phyloP scores from a whole-genome alignment of 2,113 vertebrate genomes.

The Loxodonta africana region DNA sequence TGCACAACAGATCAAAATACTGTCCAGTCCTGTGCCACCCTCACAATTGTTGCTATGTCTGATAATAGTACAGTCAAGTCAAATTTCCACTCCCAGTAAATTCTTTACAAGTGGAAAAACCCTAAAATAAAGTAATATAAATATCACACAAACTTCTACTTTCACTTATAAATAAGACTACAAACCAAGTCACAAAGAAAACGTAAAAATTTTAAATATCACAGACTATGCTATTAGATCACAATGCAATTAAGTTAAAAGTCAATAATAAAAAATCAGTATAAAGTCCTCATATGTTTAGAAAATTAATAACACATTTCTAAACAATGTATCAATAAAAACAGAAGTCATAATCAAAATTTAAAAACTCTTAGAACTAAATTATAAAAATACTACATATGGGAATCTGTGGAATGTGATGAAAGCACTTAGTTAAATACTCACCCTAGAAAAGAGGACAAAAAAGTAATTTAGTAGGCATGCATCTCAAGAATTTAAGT shows the following conservation, averaged over 20 bases:
- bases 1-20: too few relatives aligned
- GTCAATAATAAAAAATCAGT: background rate
- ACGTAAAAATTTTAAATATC: background rate
- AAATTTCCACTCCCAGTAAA: slow-evolving; percentile 50
- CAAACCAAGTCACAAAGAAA: background rate
- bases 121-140: background rate
- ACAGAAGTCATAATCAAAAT: background rate
- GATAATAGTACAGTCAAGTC: background rate
- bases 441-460: slow-evolving; percentile 22
- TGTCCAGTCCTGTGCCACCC: too few relatives aligned
- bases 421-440: slow-evolving; percentile 3
- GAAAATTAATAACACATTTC: background rate
- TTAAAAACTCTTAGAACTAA: background rate
- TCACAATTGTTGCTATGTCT: too few relatives aligned
- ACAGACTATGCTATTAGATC: background rate
- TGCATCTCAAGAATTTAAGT: background rate
- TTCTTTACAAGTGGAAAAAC: background rate
- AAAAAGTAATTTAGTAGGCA: slow-evolving; percentile 15
- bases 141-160: background rate
- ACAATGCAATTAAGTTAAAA: slow-evolving; percentile 28
- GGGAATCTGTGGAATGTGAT: slow-evolving; percentile 3
- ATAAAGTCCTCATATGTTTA: background rate
- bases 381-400: slow-evolving; percentile 1
- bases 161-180: slow-evolving; percentile 25
- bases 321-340: background rate